These are phyloP conservation scores for Hemithea aestivaria DNA, from an alignment of 2,888 invertebrate species.

Conservation along the genomic window DNA sequence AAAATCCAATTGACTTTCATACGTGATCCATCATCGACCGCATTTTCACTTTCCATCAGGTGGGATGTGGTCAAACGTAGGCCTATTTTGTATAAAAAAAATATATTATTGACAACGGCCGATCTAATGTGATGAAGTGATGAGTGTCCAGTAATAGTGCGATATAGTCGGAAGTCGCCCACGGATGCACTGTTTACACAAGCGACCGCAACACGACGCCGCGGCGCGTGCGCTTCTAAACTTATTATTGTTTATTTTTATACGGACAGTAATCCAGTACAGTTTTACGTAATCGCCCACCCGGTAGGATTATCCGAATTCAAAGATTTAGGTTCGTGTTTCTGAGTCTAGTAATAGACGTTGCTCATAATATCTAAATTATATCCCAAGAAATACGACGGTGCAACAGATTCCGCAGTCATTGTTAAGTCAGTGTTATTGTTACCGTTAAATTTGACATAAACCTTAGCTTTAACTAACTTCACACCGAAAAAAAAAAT, in stretches of 20 bases:
- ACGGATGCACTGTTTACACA: conserved; percentile 68
- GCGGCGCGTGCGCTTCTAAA: conserved; percentile 44
- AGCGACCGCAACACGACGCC: conserved; percentile 59
- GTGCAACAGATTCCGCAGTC: too few relatives aligned
- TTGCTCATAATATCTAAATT: too few relatives aligned
- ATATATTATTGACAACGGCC: background rate
- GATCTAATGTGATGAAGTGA: background rate
- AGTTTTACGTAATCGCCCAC: conserved; percentile 55
- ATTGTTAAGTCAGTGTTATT: too few relatives aligned
- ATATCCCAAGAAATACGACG: too few relatives aligned
- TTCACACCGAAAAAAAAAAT: too few relatives aligned
- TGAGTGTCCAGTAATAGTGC: conserved; percentile 10
- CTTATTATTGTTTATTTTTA: conserved; percentile 73
- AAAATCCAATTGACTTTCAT: too few relatives aligned
- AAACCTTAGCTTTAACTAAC: too few relatives aligned
- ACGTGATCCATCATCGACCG: too few relatives aligned
- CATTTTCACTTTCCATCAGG: too few relatives aligned
- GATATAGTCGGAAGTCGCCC: conserved; percentile 58
- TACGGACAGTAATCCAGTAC: conserved; percentile 31
- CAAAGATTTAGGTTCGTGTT: background rate
- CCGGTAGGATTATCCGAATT: conserved; percentile 34
- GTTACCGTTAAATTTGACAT: too few relatives aligned
- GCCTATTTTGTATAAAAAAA: too few relatives aligned
- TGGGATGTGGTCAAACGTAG: too few relatives aligned
- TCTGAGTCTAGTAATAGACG: background rate